A percentile compares a stretch with the other conserved stretches of the same genome.
Evolutionary conservation across 2,888 invertebrate species (phyloP).

Genomic region (Aricia artaxerxes): DNA sequence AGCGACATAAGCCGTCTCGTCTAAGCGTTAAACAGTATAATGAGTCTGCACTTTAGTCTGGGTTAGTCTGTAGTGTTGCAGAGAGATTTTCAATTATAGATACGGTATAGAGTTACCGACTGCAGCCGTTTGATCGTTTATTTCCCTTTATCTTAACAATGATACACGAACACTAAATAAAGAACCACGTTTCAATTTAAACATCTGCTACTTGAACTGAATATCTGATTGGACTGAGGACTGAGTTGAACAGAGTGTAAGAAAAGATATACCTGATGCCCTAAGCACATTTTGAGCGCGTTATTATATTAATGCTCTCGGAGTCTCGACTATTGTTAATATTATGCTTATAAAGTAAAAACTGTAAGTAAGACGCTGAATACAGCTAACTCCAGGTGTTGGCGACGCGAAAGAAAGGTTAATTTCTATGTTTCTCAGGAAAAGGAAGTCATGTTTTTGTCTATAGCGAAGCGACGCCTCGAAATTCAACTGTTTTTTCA

Average conservation of each 20-base stretch:
- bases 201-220: background rate
- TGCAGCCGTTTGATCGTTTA: slow-evolving; percentile 9
- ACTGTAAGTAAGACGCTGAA: no score
- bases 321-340: no score
- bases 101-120: background rate
- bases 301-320: no score
- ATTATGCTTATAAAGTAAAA: no score
- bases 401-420: no score
- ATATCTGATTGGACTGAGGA: background rate
- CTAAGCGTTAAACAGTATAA: background rate
- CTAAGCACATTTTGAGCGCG: no score
- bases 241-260: background rate
- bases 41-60: background rate
- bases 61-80: slow-evolving; percentile 5
- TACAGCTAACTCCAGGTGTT: no score
- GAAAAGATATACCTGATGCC: background rate
- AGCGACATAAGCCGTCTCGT: background rate
- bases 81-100: slow-evolving; percentile 28
- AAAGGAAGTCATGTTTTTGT: no score
- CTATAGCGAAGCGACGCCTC: no score
- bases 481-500: no score
- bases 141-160: slow-evolving; percentile 9
- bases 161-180: slow-evolving; percentile 14
- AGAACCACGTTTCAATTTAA: slow-evolving; percentile 13
- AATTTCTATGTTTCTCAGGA: no score